phyloP scores from a whole-genome alignment of 2,797 vertebrate species.

The Varecia variegata region DNA sequence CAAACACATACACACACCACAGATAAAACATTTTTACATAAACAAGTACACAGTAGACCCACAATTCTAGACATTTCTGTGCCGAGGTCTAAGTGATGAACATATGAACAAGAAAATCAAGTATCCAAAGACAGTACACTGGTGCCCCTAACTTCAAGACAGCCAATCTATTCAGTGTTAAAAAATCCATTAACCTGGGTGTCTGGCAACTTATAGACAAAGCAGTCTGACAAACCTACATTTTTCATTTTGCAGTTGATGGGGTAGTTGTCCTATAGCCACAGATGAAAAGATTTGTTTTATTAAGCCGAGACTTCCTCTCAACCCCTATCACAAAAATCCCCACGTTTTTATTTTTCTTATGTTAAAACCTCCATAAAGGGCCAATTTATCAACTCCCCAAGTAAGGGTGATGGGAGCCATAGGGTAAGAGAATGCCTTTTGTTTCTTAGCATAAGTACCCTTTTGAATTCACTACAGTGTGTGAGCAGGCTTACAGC shows the following conservation, averaged over 20 bases:
- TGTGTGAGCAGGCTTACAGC: conserved; percentile 63
- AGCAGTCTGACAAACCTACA: neutral
- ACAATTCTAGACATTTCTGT: neutral
- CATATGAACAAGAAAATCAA: neutral
- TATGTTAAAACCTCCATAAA: conserved; percentile 41
- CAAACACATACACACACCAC: neutral
- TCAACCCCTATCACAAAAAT: neutral
- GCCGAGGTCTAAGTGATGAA: neutral
- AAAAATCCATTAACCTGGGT: neutral
- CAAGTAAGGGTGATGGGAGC: conserved; percentile 5
- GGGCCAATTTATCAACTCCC: conserved; percentile 15
- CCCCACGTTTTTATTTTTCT: conserved; percentile 37
- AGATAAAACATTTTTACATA: neutral
- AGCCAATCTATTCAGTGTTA: neutral
- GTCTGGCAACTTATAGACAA: neutral
- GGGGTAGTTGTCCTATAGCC: neutral
- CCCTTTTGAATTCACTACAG: conserved; percentile 74
- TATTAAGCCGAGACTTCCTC: neutral
- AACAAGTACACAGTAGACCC: neutral
- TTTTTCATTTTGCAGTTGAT: neutral
- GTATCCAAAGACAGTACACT: neutral
- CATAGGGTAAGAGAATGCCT: conserved; percentile 16
- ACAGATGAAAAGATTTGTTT: neutral
- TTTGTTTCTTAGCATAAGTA: conserved; percentile 68
- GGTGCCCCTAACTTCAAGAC: neutral